phyloP scores from a whole-genome alignment of 2,113 vertebrate species.

The Copsychus sechellarum region DNA sequence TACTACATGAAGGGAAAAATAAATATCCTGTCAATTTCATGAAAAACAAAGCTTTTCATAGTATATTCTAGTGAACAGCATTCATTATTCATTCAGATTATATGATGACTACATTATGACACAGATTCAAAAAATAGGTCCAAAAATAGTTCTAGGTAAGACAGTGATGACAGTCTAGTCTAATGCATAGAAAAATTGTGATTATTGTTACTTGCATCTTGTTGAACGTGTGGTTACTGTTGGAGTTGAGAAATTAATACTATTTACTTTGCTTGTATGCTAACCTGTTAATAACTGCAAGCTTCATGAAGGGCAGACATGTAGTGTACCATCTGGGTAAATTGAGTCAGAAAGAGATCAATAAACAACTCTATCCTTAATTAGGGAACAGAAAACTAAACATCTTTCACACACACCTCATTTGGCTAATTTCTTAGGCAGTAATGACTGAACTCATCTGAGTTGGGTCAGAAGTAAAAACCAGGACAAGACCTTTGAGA shows the following conservation, averaged over 20 bases:
- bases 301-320: not conserved
- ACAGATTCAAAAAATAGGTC: not conserved
- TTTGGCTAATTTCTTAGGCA: not conserved
- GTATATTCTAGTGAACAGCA: not conserved
- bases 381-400: not conserved
- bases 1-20: not conserved
- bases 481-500: not conserved
- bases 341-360: not conserved
- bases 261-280: not conserved
- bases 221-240: not conserved
- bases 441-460: not conserved
- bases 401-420: not conserved
- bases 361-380: not conserved
- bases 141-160: not conserved
- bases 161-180: not conserved
- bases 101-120: not conserved
- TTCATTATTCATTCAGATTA: not conserved
- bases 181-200: not conserved
- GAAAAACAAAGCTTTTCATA: not conserved
- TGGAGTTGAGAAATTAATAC: not conserved
- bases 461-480: not conserved
- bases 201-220: not conserved
- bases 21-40: not conserved
- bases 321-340: not conserved
- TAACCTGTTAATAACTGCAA: not conserved